A percentile compares a stretch with the other conserved stretches of the same genome.
phyloP scores from a whole-genome alignment of 37 sponge, comb jelly and placozoan genomes.

The Mnemiopsis leidyi region DNA sequence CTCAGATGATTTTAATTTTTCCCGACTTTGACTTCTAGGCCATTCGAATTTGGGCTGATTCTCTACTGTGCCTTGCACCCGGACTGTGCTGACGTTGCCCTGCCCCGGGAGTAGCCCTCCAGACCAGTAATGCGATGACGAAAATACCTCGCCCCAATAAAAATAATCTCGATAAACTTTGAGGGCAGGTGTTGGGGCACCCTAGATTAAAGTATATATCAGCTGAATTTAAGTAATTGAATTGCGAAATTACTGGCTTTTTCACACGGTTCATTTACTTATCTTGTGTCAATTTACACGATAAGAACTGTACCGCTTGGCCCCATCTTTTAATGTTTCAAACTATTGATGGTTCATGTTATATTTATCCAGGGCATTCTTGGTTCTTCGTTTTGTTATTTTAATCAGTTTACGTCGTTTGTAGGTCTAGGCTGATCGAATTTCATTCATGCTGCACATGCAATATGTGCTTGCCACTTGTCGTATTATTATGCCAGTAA shows the following conservation, averaged over 20 bases:
- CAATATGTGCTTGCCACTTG: too few species aligned
- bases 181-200: background rate
- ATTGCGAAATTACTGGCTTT: slow-evolving; percentile 28
- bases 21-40: background rate
- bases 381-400: too few species aligned
- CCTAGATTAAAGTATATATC: background rate
- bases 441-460: too few species aligned
- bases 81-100: background rate
- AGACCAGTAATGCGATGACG: background rate
- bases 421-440: too few species aligned
- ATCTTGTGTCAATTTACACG: background rate
- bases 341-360: background rate
- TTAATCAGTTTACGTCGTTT: too few species aligned
- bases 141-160: background rate
- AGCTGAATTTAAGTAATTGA: slow-evolving; percentile 9
- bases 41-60: background rate
- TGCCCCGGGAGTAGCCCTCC: background rate
- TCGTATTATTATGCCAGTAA: too few species aligned
- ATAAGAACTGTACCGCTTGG: background rate
- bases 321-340: background rate
- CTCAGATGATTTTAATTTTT: background rate
- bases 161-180: background rate
- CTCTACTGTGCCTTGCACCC: background rate
- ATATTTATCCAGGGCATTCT: too few species aligned
- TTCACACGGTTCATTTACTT: slow-evolving; percentile 3